Percentiles rank a stretch among this genome's conserved stretches.
Evolutionary conservation across 1,140 invertebrate genomes (phyloP).

Genomic region (Archivesica marissinica): DNA sequence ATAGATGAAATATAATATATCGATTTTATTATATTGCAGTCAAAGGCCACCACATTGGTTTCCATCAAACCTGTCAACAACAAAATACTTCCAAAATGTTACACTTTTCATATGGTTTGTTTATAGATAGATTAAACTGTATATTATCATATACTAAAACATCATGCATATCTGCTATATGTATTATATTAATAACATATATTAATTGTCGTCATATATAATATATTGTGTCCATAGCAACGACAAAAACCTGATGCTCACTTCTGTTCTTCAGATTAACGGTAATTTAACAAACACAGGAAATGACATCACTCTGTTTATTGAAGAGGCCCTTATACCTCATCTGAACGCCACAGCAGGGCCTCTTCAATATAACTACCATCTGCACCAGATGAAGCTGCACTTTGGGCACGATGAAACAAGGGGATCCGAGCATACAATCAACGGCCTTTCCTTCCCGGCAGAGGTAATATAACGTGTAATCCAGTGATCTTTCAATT

Average conservation of each 20-base stretch:
- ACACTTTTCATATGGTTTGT: too few species aligned
- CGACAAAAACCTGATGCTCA: background rate
- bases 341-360: slow-evolving; percentile 74
- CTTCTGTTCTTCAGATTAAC: slow-evolving; percentile 61
- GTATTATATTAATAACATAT: too few species aligned
- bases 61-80: too few species aligned
- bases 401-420: slow-evolving; percentile 94
- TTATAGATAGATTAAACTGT: too few species aligned
- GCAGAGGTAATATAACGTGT: slow-evolving; percentile 80
- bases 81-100: too few species aligned
- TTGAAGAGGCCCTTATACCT: slow-evolving; percentile 63
- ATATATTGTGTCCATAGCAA: background rate
- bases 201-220: background rate
- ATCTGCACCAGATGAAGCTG: slow-evolving; percentile 87
- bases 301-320: slow-evolving; percentile 70
- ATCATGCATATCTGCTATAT: too few species aligned
- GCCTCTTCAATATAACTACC: slow-evolving; percentile 76
- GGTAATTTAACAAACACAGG: slow-evolving; percentile 73
- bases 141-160: too few species aligned
- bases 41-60: too few species aligned
- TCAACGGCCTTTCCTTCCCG: slow-evolving; percentile 87
- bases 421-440: slow-evolving; percentile 94
- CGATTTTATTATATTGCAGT: too few species aligned
- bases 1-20: too few species aligned
- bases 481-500: too few species aligned